Evolutionary conservation across 2,113 vertebrate species (phyloP), one percentile per base, ranked within the genome.

Genomic region (Stigmatopora argus): DNA sequence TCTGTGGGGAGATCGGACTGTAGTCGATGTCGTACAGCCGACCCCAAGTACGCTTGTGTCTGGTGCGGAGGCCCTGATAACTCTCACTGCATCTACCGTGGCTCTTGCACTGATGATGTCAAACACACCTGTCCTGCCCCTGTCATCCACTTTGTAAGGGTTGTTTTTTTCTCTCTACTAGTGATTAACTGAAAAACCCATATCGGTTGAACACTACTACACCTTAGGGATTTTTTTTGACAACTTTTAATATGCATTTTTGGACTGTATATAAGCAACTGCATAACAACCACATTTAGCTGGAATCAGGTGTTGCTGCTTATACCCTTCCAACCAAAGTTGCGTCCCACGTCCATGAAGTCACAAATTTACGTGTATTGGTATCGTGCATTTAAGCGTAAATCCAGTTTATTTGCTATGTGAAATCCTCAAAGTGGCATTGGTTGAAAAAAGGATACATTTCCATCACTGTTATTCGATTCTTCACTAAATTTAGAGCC

Each of bases 1-100:
- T 96, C 95, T 0, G 94, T 98, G 91, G 95, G 94, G 15, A 93
- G 93, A 0, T 88, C 85, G 0, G 97, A 99, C 85, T 99, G 96
- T 78, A 99, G 97, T 88, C 94, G 90, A 51, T 99, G 97, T 85
- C 94, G 93, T 26, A 97, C 96, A 0, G 95, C 95, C 3, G 83
- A 89, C 69, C 88, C 82, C 0, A 92, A 92, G 69, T 97, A 94
- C 1, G 90, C 84, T 76, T 99, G 97, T 1, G 95, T 94, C 59
- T 99, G 97, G 97, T 99, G 97, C 17, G 90, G 93, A 14, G 91
- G 90, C 2, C 72, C 82, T 0, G 68, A 82, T 0, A 81, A 46
- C 12, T 91, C 94, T 35, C 92, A 77, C 66, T 99, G 97, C 17
- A 81, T 93, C 65, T 94, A 92, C 82, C 85, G 62, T 57, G 92